Evolutionary conservation across 1,140 invertebrate genomes (phyloP).

Genomic region (Drosophila ficusphila): DNA sequence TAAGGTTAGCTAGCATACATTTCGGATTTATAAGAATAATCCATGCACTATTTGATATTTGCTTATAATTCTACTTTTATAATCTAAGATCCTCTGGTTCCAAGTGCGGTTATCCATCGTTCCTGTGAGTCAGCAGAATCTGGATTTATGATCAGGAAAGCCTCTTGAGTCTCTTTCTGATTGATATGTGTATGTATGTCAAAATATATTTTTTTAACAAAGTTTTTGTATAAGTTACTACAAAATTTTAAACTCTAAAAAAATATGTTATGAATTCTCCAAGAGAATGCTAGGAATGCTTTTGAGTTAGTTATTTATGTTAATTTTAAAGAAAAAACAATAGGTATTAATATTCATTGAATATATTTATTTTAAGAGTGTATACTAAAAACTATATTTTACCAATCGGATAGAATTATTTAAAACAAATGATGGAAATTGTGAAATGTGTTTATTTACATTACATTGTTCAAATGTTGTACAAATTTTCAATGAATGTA

Average conservation of each 20-base stretch:
- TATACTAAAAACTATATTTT: background rate
- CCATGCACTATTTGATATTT: background rate
- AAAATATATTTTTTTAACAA: no score
- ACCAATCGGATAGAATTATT: background rate
- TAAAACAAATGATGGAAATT: background rate
- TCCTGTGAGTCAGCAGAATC: no score
- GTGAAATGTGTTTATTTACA: constrained; percentile 27
- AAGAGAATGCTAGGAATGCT: no score
- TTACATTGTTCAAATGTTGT: constrained; percentile 27
- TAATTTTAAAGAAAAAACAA: background rate
- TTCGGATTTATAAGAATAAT: background rate
- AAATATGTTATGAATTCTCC: no score
- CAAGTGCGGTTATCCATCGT: no score
- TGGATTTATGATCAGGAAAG: no score
- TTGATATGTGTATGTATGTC: no score
- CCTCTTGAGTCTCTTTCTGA: no score
- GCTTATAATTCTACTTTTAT: background rate
- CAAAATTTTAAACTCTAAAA: no score
- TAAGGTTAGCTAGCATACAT: background rate
- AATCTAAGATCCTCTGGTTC: no score
- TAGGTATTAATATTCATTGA: background rate
- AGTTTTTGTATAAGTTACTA: no score
- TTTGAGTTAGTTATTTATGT: background rate
- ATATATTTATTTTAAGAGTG: background rate
- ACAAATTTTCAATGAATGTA: constrained; percentile 30